Evolutionary conservation across 2,113 vertebrate genomes (phyloP).

Genomic region (Nerophis ophidion): DNA sequence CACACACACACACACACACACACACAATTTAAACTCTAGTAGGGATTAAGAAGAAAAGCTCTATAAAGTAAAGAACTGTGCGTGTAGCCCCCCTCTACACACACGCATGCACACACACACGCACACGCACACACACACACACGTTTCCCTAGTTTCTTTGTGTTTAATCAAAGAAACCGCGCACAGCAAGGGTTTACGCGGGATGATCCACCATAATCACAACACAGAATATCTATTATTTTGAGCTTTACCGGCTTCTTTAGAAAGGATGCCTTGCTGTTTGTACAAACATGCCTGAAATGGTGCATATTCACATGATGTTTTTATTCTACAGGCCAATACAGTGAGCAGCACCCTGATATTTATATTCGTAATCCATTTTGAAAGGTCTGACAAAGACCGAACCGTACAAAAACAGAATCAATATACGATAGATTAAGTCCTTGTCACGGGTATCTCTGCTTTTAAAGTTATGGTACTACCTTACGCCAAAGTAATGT

Average conservation of each 20-base stretch:
- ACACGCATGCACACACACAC: slow-evolving; percentile 1
- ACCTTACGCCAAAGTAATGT: too few species aligned
- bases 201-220: slow-evolving; percentile 33
- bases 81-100: background rate
- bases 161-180: slow-evolving; percentile 36
- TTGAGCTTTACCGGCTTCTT: background rate
- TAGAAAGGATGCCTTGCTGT: background rate
- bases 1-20: slow-evolving; percentile 23
- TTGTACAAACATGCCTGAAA: background rate
- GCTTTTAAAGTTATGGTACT: too few species aligned
- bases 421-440: too few species aligned
- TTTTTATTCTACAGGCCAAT: too few species aligned
- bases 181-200: slow-evolving; percentile 14
- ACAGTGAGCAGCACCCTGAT: too few species aligned
- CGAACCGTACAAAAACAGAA: too few species aligned
- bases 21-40: slow-evolving; percentile 30
- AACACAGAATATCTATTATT: slow-evolving; percentile 7
- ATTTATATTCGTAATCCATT: too few species aligned
- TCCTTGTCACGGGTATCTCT: too few species aligned
- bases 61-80: slow-evolving; percentile 24
- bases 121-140: background rate
- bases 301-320: too few species aligned
- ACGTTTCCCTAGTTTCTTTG: slow-evolving; percentile 2
- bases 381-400: too few species aligned
- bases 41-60: slow-evolving; percentile 57